These are phyloP conservation scores for Agriotes lineatus DNA, from an alignment of 2,888 invertebrate genomes.

Conservation along the genomic window DNA sequence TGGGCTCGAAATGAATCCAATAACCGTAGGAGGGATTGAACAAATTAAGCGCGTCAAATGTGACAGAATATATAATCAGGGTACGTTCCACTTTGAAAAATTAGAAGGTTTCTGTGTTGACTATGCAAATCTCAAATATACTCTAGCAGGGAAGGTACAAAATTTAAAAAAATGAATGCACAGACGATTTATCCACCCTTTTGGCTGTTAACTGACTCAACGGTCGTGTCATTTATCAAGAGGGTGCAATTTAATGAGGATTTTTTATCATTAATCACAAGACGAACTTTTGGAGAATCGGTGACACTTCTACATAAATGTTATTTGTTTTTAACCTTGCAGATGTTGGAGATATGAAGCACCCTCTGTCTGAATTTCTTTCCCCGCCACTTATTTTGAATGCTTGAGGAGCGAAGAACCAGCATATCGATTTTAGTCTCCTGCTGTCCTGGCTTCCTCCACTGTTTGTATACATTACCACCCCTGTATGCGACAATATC, in stretches of 20 bases:
- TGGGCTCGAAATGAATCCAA: too few species aligned
- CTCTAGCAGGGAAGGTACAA: not conserved
- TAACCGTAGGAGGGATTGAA: too few species aligned
- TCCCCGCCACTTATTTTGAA: not conserved
- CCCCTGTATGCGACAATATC: constrained; percentile 12
- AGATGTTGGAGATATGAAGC: not conserved
- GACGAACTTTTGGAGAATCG: constrained; percentile 11
- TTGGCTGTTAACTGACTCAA: constrained; percentile 28
- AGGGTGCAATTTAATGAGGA: constrained; percentile 32
- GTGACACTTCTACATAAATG: constrained; percentile 24
- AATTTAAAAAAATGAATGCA: constrained; percentile 18
- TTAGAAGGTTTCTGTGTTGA: not conserved
- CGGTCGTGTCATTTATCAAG: constrained; percentile 29
- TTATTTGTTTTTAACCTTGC: constrained; percentile 16
- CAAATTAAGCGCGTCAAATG: not conserved
- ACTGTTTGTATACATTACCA: constrained; percentile 10
- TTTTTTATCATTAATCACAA: constrained; percentile 21
- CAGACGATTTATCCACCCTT: constrained; percentile 17
- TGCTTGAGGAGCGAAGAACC: constrained; percentile 5
- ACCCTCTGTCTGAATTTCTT: not conserved
- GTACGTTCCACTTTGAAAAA: not conserved
- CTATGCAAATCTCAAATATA: not conserved
- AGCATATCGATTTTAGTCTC: constrained; percentile 11
- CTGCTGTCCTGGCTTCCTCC: constrained; percentile 2
- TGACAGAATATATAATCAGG: not conserved